Evolutionary conservation across 2,797 vertebrate genomes (phyloP), one percentile per base, ranked within the genome.

Genomic region (Enteromius thamalakanensis): DNA sequence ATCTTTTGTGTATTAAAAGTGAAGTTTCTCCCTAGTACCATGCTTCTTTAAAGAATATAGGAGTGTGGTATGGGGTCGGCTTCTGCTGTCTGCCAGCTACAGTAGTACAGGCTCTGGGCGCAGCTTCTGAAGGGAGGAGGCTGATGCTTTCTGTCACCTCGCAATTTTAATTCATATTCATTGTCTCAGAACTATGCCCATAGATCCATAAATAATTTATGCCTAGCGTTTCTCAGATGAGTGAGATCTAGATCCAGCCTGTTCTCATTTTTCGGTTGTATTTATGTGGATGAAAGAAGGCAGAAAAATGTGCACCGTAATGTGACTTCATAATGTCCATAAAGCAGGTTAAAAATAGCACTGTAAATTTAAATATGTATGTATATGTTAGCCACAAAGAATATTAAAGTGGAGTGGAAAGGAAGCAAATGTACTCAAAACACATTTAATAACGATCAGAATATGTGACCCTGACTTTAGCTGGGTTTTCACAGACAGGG

Each of bases 111-210:
- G 81, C 78, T 82, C n/a, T 88, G 67, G 87, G 75, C 82, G 51
- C 84, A 85, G 88, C 85, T 87, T 86, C 76, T 37, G 55, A 85
- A 84, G 83, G 87, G 81, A 84, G 89, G 90, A 90, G 86, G 83
- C 90, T 92, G 92, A 69, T 65, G 9, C 19, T 65, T 80, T 68
- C 6, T 68, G 26, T 49, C 37, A 34, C 37, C 19, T 40, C 58
- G 10, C 71, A 49, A 21, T 29, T 34, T 60, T 1, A 70, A 64
- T 65, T 42, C n/a, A 51, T 26, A 79, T 65, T 79, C 45, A 79
- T 55, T 68, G 45, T 82, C 64, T 68, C 70, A 55, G 60, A 76
- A 76, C 60, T 82, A 68, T 67, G 62, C 23, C 37, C 49, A 82
- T 32, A 76, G 58, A 76, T 58, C 34, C 49, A 68, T 76, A 32